Conservation (phyloP, 2,888 invertebrate genomes). For the Pemphredon lugubris region DNA sequence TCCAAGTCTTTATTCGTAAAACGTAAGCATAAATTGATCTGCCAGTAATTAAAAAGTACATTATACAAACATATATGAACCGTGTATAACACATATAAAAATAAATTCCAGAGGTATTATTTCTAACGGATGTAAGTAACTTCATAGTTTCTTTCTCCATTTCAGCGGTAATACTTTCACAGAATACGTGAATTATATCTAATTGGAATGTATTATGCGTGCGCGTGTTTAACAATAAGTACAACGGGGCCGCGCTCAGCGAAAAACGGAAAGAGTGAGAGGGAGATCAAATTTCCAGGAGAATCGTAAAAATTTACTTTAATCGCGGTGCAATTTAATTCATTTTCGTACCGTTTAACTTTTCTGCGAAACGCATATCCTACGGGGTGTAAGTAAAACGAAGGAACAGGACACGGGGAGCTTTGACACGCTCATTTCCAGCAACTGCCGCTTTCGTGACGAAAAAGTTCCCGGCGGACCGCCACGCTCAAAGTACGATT, state of each 20-base stretch:
- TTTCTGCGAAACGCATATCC: slow-evolving; percentile 21
- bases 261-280: too few species aligned
- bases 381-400: background rate
- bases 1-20: too few species aligned
- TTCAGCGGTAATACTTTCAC: background rate
- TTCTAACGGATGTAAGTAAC: background rate
- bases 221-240: too few species aligned
- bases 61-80: too few species aligned
- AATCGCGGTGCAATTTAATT: slow-evolving; percentile 35
- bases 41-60: too few species aligned
- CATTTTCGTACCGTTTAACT: slow-evolving; percentile 40
- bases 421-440: slow-evolving; percentile 31
- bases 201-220: slow-evolving; percentile 1
- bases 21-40: too few species aligned
- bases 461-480: slow-evolving; percentile 32
- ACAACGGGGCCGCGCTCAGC: background rate
- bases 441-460: slow-evolving; percentile 9
- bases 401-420: background rate
- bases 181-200: background rate
- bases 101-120: background rate
- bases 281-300: background rate
- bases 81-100: too few species aligned
- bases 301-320: slow-evolving; percentile 18
- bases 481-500: slow-evolving; percentile 39
- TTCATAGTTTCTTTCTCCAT: background rate